Evolutionary conservation across 2,888 invertebrate species (phyloP), one percentile per base, ranked within the genome.

Genomic region (Agrochola lychnidis): DNA sequence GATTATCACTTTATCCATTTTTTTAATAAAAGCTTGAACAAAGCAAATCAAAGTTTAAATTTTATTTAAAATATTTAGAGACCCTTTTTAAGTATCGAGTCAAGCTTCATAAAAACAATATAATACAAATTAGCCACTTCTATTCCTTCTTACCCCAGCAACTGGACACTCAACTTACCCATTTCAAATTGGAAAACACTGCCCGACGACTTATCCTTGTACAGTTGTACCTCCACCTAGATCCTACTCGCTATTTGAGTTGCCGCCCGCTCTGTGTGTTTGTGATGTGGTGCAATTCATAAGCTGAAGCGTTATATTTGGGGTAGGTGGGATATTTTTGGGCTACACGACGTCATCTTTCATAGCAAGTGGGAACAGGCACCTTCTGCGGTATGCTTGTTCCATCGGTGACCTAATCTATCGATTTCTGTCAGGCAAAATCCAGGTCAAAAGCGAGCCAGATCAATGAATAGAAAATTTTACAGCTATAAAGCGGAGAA

Each of bases 181-280:
- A 92, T 94, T 92, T 92, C 92, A 93, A 94, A 93, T 94, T 93
- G 92, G 92, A 94, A 95, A 94, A 95, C 94, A 93, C 92, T 91
- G 87, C 89, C 91, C 92, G 87, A 89, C 90, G 92, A 93, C 92
- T 94, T 93, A 94, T 94, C 92, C 94, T 92, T 92, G 92, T 91
- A 92, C 92, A 92, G 92, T 90, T 83, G 88, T 90, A 89, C 91
- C 90, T 92, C 90, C 90, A 88, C 91, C 91, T 90, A 91, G 91
- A 90, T 90, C 89, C 92, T 89, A 89, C 91, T 93, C 87, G 88
- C 89, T 95, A 90, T 96, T 96, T 95, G 94, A 95, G 92, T 95
- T 95, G 90, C 92, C 91, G 78, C 91, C 92, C 90, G 91, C 89
- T 90, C 87, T 84, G 89, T 89, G 87, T 81, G 78, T 68, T 75